Evolutionary conservation across 2,888 invertebrate species (phyloP), one percentile per base, ranked within the genome.

Genomic region (Ferdinandea cuprea): DNA sequence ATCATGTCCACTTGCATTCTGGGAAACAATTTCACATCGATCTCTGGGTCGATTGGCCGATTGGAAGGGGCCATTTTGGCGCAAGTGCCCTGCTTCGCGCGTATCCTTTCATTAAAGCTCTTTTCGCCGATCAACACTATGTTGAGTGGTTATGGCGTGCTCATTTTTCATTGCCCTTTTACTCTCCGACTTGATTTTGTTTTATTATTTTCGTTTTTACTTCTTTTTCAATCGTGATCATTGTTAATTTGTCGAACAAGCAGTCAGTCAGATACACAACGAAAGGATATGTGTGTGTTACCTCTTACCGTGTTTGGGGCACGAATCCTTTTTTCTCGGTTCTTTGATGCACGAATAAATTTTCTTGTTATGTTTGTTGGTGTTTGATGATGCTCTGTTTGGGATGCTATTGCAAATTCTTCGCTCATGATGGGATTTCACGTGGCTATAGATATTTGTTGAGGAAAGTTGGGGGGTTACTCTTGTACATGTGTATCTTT

Each of bases 201-300:
- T 28, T 73, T 40, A 15, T 65, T 32, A 32, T 46, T n/a, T 48
- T 35, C 7, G 21, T 40, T 52, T 61, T 15, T 25, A 32, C 28
- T 54, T 76, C 32, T 15, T 52, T 25, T 21, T 56, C 44, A 65
- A 81, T 72, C 81, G 77, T 81, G 81, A 77, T 81, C 66, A 71
- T 81, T 81, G 81, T 77, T 81, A 81, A 81, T 81, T 81, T 81
- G 81, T 81, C 77, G 81, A 81, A 81, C 81, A 81, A 81, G 81
- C 77, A 80, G 61, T 42, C 74, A 77, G 65, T 66, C 76, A 59
- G 76, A 59, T n/a, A n/a, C n/a, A n/a, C 65, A 25, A 65, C 59
- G 52, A 76, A 81, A 81, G 81, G 81, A 81, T 76, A 59, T 63
- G 66, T 65, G 76, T 81, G 65, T 81, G 71, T 81, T 77, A 72